Percentiles rank a stretch among this genome's conserved stretches.
phyloP scores from a whole-genome alignment of 2,797 vertebrate genomes.

The Phoebastria nigripes region DNA sequence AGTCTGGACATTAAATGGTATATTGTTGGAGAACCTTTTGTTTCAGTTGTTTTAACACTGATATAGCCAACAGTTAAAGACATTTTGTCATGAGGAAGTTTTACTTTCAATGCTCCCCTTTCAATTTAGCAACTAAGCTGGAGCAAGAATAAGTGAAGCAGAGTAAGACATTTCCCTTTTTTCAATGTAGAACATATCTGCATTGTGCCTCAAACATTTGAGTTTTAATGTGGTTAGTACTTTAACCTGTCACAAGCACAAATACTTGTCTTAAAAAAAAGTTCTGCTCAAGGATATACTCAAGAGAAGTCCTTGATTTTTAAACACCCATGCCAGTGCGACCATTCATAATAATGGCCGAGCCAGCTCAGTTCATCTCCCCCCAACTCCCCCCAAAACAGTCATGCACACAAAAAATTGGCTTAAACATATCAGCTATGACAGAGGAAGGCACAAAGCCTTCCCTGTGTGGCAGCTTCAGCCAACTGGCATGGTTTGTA shows the following conservation, averaged over 20 bases:
- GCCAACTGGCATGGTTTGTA: constrained; percentile 67
- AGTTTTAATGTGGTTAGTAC: constrained; percentile 71
- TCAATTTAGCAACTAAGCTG: background rate
- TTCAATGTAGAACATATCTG: constrained; percentile 53
- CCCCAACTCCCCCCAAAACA: constrained; percentile 33
- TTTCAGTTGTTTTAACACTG: background rate
- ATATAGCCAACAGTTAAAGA: background rate
- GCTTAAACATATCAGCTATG: constrained; percentile 56
- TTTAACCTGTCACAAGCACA: constrained; percentile 70
- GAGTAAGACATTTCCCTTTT: constrained; percentile 23
- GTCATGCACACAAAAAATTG: constrained; percentile 67
- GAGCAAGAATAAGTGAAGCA: constrained; percentile 36
- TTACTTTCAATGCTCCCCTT: constrained; percentile 4
- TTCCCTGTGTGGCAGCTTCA: constrained; percentile 51
- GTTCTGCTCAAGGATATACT: constrained; percentile 56
- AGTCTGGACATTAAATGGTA: background rate
- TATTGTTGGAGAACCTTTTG: background rate
- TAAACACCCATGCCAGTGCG: constrained; percentile 40
- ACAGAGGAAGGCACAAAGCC: constrained; percentile 59
- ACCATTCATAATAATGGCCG: constrained; percentile 12
- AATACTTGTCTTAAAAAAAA: constrained; percentile 47
- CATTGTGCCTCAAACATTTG: constrained; percentile 71
- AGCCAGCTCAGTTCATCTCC: constrained; percentile 26
- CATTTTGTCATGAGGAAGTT: background rate
- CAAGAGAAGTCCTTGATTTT: constrained; percentile 52